phyloP scores from a whole-genome alignment of 1,140 invertebrate species.

The Lordiphosa clarofinis region DNA sequence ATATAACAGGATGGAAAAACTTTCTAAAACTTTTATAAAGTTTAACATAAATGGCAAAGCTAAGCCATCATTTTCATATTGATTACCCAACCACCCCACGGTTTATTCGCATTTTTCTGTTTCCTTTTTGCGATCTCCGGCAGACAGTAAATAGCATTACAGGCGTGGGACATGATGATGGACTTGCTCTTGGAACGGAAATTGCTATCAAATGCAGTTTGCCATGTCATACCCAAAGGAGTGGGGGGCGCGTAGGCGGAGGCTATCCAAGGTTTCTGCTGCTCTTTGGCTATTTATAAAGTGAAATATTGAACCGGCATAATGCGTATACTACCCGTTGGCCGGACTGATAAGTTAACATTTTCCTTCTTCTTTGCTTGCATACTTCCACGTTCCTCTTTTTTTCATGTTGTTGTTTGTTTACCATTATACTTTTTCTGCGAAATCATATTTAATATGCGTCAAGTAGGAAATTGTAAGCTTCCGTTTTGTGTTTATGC shows the following conservation, averaged over 20 bases:
- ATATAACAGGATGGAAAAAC: too few species aligned
- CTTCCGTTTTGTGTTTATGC: constrained; percentile 69
- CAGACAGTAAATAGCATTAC: constrained; percentile 2
- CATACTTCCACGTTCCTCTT: constrained; percentile 11
- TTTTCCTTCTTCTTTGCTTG: background rate
- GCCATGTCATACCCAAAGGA: constrained; percentile 15
- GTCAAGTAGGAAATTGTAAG: constrained; percentile 70
- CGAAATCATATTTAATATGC: constrained; percentile 59
- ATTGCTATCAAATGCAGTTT: constrained; percentile 65
- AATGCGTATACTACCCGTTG: constrained; percentile 53
- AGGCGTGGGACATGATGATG: constrained; percentile 2
- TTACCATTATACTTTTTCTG: constrained; percentile 21
- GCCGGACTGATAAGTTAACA: constrained; percentile 24
- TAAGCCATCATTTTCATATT: background rate
- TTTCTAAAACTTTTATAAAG: too few species aligned
- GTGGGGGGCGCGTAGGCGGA: constrained; percentile 22
- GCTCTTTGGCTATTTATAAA: constrained; percentile 45
- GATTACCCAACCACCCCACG: background rate
- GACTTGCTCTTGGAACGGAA: constrained; percentile 34
- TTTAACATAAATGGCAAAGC: too few species aligned
- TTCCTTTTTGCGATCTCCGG: background rate
- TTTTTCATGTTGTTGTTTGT: constrained; percentile 20
- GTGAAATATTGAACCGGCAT: constrained; percentile 18
- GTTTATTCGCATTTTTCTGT: background rate
- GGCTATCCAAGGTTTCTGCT: background rate